Base-by-base conservation (phyloP, 1,140 invertebrate genomes). In the Telenomus remus region DNA sequence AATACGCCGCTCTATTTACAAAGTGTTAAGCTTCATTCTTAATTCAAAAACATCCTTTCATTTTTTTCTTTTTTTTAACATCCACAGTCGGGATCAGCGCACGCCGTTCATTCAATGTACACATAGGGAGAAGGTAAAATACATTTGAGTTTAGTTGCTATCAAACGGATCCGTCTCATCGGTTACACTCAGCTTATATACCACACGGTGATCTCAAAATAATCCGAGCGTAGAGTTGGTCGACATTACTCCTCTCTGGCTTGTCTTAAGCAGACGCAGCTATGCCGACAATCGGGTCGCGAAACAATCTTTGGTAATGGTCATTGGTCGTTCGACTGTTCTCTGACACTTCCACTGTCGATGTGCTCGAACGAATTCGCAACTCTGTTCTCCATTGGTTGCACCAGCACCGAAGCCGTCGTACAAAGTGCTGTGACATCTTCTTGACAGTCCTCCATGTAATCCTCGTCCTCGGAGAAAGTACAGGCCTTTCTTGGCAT, bases 291-390 rank as follows among this genome's bases (percentile, higher is more conserved):
- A 46, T 48, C 47, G 15, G 19, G 43, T 60, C 34, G 39, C 34
- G 79, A 8, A 56, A 79, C 78, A 84, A 84, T 84, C 84, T 84
- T 56, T 79, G 74, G 54, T 82, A 82, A 51, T 46, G 70, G 51
- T 79, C 83, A 44, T 65, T 71, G 9, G 65, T 79, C 10, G 76
- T 19, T 79, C 59, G 71, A 76, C 2, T 47, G 46, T 50, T 27
- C 14, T 7, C 56, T 51, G 49, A 64, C 27, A 50, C 34, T 53
- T 48, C 47, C 48, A 44, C 57, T 16, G 27, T 60, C 56, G 33
- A 1, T 11, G n/a, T 56, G 16, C 7, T 63, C 13, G 12, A 3
- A 27, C 0, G 4, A 35, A n/a, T 12, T 13, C 8, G 12, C 0
- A 1, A 46, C 2, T 15, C 35, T 43, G 9, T 64, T 57, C 2